Conservation (phyloP, 2,888 invertebrate species). For the Dermolepida albohirtum region DNA sequence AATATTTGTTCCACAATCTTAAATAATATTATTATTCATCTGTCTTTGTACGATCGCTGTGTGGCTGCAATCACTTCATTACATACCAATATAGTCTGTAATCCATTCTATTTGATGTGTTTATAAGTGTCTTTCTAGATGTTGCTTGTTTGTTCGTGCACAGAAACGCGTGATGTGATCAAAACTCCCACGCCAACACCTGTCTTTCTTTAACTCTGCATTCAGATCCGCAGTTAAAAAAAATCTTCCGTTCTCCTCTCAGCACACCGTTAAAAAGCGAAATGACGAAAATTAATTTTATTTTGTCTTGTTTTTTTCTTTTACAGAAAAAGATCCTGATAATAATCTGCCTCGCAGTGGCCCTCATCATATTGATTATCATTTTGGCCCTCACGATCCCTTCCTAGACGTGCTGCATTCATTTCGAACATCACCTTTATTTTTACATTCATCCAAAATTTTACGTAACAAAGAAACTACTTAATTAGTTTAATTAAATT, state of each 20-base stretch:
- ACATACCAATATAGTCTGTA: no score
- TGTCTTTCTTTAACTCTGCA: no score
- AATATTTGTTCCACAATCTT: no score
- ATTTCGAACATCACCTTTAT: conserved; percentile 34
- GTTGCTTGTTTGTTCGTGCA: conserved; percentile 27
- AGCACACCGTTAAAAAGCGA: no score
- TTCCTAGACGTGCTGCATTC: conserved; percentile 38
- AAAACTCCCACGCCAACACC: no score
- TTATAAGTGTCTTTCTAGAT: conserved; percentile 35
- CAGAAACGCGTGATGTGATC: conserved; percentile 14
- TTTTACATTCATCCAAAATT: conserved; percentile 29
- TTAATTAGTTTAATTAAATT: conserved; percentile 18
- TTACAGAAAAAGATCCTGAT: conserved; percentile 92
- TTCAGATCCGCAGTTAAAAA: no score
- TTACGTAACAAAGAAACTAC: conserved; percentile 18
- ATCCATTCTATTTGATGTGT: no score
- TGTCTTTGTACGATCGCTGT: no score
- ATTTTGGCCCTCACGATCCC: conserved; percentile 67
- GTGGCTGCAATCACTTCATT: no score
- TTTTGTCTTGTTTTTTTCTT: conserved; percentile 68
- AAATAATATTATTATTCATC: no score
- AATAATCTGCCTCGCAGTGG: conserved; percentile 84
- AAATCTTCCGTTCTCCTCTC: no score
- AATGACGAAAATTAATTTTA: conserved; percentile 66
- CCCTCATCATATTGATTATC: conserved; percentile 82